Evolutionary conservation across 2,113 vertebrate species (phyloP), one percentile per base, ranked within the genome.

Genomic region (Daphoenositta chrysoptera): DNA sequence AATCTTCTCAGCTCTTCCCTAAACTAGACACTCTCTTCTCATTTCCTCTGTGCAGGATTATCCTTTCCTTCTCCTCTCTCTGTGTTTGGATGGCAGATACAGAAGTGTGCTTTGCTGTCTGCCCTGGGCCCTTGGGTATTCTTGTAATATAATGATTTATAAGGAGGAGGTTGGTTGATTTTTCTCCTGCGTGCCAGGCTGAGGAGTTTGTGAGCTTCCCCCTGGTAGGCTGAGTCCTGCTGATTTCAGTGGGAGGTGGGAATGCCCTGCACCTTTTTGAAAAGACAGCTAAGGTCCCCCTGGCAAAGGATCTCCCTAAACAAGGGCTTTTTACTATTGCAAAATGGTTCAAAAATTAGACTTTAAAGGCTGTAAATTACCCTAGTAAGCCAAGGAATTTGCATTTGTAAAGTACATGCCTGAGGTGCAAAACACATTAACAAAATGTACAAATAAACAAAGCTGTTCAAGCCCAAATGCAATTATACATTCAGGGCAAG

Each of bases 381-480:
- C 56, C 61, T 80, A 92, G 90, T 71, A 95, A 96, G 93, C 88
- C 90, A 95, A 95, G 86, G 94, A 97, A 96, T 96, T 96, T 96
- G 83, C 92, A 96, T 97, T 89, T 96, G 94, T 96, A 94, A 96
- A 96, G 96, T 89, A 96, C 96, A 96, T 2, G 96, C 96, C 96
- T 69, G 94, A 96, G 94, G 96, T 93, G 88, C 72, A 90, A 92
- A 96, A 89, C 86, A 84, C 93, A 95, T 95, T 96, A 95, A 71
- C 75, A 89, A 83, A 93, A 94, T 18, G 84, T 27, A 94, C 89
- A 96, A 96, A 96, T 95, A 97, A 96, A 95, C 92, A 95, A 94
- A 92, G 90, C 88, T 90, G 88, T 87, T 96, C 86, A 87, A 96
- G 92, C 76, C 64, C 93, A 73, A 95, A 89, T 23, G 88, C 23